A percentile compares a stretch with the other conserved stretches of the same genome.
These are phyloP conservation scores for Falco concolor DNA, from an alignment of 2,797 vertebrate species.

Conservation along the genomic window DNA sequence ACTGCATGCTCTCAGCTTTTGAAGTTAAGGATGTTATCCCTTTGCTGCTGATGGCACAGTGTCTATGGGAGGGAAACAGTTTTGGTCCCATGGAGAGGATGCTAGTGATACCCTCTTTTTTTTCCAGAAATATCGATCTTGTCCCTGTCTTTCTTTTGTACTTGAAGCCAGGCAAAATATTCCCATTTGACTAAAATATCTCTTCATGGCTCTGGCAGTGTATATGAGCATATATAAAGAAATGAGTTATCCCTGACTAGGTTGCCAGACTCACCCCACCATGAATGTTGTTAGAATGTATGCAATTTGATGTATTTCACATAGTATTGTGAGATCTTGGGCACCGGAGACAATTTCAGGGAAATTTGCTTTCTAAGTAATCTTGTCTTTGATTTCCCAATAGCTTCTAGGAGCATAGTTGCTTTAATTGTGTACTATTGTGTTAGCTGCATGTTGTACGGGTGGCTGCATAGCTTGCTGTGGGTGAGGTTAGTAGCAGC, in stretches of 20 bases:
- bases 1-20: rapidly evolving
- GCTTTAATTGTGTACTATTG: neutral
- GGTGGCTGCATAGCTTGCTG: neutral
- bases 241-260: neutral
- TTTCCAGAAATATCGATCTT: neutral
- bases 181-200: neutral
- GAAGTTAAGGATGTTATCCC: neutral
- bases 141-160: neutral
- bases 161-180: neutral
- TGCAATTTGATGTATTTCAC: neutral
- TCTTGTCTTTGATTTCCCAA: neutral
- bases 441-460: neutral
- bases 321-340: neutral
- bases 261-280: neutral
- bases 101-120: neutral
- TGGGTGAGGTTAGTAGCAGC: neutral
- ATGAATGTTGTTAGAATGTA: neutral
- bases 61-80: rapidly evolving
- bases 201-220: neutral
- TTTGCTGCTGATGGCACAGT: neutral
- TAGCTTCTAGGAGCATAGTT: neutral
- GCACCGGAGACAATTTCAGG: neutral
- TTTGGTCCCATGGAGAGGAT: neutral
- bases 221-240: neutral
- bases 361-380: neutral